Percentiles rank a stretch among this genome's conserved stretches.
These are phyloP conservation scores for Epizoanthus scotinus DNA, from an alignment of 92 coral and sea anemone species.

Conservation along the genomic window DNA sequence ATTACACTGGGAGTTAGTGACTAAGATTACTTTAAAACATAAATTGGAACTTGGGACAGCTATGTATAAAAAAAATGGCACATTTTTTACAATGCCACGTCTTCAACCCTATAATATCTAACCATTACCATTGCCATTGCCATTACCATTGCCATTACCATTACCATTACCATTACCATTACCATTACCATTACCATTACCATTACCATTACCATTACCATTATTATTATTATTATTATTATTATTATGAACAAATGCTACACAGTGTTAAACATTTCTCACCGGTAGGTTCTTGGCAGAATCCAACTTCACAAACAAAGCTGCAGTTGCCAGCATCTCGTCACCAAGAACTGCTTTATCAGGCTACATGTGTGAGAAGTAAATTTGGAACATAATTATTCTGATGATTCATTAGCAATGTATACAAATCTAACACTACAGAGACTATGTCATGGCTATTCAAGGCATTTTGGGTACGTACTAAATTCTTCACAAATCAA, in stretches of 20 bases:
- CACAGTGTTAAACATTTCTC: slow-evolving; percentile 30
- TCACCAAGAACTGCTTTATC: slow-evolving; percentile 80
- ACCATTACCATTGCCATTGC: no score
- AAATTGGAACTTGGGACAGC: no score
- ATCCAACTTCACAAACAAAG: slow-evolving; percentile 94
- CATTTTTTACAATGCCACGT: no score
- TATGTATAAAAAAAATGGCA: no score
- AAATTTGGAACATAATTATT: neutral
- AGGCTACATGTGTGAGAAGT: slow-evolving; percentile 51
- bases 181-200: no score
- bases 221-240: neutral
- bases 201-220: neutral
- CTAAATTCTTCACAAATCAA: no score
- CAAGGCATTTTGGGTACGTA: no score
- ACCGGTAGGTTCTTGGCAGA: slow-evolving; percentile 98
- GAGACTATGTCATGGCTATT: no score
- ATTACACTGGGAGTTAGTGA: neutral
- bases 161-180: no score
- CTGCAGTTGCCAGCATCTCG: slow-evolving; percentile 93
- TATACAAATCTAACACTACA: neutral
- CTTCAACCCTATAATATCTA: no score
- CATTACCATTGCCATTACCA: no score
- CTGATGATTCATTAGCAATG: neutral
- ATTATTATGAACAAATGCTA: neutral
- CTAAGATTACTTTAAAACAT: neutral